Evolutionary conservation across 2,797 vertebrate genomes (phyloP).

Genomic region (Synanceia verrucosa): DNA sequence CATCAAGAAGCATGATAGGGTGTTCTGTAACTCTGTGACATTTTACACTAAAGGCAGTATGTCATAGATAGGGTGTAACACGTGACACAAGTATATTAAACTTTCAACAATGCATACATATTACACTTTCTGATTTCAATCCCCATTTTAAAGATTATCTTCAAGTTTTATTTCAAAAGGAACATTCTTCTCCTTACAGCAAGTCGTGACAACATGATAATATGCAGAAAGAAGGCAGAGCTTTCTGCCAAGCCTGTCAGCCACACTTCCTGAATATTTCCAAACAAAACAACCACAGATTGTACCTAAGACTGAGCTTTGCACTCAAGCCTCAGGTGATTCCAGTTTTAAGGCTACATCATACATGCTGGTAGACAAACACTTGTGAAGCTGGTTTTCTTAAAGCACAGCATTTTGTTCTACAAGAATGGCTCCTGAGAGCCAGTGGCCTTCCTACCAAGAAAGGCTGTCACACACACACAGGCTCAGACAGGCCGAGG

Average conservation of each 20-base stretch:
- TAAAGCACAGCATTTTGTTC: background rate
- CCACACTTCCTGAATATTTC: conserved; percentile 33
- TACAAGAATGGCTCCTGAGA: conserved; percentile 18
- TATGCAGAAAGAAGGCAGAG: conserved; percentile 7
- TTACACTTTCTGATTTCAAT: background rate
- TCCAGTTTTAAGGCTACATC: conserved; percentile 19
- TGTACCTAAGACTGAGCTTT: background rate
- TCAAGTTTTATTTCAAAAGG: background rate
- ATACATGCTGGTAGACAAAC: background rate
- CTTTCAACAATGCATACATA: background rate
- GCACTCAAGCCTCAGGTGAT: conserved; percentile 2
- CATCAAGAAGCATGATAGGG: conserved; percentile 6
- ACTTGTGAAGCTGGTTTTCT: background rate
- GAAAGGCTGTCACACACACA: conserved; percentile 23
- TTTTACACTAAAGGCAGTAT: conserved; percentile 1
- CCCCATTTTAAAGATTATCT: background rate
- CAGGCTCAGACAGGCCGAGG: conserved; percentile 69
- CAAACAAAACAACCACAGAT: conserved; percentile 12
- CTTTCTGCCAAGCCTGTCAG: conserved; percentile 5
- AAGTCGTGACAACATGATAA: conserved; percentile 21
- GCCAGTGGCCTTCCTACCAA: conserved; percentile 14
- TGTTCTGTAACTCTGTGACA: conserved; percentile 12
- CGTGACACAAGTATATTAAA: background rate
- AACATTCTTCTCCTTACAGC: conserved; percentile 29
- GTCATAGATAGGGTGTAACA: background rate